phyloP scores from a whole-genome alignment of 2,888 invertebrate species.

The Noctua janthina region DNA sequence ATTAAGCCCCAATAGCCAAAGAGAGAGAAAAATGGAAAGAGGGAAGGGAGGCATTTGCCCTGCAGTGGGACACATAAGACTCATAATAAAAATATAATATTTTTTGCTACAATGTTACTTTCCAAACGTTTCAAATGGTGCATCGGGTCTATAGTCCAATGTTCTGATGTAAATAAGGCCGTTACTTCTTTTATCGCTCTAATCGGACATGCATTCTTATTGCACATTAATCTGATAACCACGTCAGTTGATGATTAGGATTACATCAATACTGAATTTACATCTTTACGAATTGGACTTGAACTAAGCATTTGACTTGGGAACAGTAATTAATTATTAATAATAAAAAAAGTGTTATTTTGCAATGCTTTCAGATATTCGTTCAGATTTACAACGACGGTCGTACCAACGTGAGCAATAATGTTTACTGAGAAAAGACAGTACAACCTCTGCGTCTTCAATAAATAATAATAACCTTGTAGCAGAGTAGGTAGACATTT shows the following conservation, averaged over 20 bases:
- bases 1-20: too few species aligned
- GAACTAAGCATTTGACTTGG: constrained; percentile 9
- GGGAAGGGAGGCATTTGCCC: too few species aligned
- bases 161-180: constrained; percentile 23
- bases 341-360: background rate
- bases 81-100: background rate
- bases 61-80: too few species aligned
- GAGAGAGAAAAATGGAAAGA: too few species aligned
- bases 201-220: constrained; percentile 27
- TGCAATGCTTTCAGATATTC: background rate
- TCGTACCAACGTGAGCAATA: background rate
- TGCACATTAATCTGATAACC: constrained; percentile 34
- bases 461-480: too few species aligned
- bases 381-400: background rate
- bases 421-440: background rate
- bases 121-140: constrained; percentile 6
- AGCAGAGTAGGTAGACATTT: too few species aligned
- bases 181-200: constrained; percentile 28
- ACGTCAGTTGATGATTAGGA: background rate
- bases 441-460: background rate
- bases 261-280: constrained; percentile 3
- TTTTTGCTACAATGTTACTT: background rate
- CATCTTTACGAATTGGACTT: background rate
- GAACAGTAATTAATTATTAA: background rate
- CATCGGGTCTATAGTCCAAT: constrained; percentile 27